Conservation (phyloP, 2,797 vertebrate genomes). For the Phalanger gymnotis region DNA sequence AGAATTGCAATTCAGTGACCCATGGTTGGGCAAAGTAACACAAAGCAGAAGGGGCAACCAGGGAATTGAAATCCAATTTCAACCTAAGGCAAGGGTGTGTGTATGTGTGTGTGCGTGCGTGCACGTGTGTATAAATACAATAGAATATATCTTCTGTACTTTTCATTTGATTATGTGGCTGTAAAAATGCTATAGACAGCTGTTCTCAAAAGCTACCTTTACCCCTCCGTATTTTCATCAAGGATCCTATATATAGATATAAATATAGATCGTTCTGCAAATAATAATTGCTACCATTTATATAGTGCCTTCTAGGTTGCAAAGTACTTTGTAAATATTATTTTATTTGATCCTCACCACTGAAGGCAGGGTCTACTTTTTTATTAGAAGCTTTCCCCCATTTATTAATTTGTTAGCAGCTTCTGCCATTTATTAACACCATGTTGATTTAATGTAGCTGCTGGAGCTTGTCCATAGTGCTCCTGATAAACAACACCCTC, state of each 20-base stretch:
- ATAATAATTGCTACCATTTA: not conserved
- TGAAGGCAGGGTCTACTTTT: not conserved
- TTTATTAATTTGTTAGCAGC: not conserved
- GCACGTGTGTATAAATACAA: not conserved
- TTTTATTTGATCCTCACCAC: not conserved
- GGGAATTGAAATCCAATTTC: not conserved
- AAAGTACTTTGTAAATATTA: not conserved
- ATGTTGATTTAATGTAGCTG: slow-evolving; percentile 88
- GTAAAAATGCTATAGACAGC: not conserved
- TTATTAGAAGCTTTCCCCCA: too few relatives aligned
- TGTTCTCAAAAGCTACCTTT: not conserved
- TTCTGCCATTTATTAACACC: not conserved
- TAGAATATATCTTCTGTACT: not conserved
- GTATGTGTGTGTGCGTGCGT: too few relatives aligned
- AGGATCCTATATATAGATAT: not conserved
- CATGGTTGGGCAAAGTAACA: not conserved
- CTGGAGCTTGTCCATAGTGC: slow-evolving; percentile 96
- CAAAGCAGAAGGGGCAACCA: not conserved
- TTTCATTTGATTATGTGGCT: not conserved
- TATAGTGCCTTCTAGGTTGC: not conserved
- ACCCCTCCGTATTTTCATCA: not conserved
- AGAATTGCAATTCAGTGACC: not conserved
- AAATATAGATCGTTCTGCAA: not conserved
- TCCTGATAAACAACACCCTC: slow-evolving; percentile 94
- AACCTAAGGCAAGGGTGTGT: not conserved